These are phyloP conservation scores for Lordiphosa clarofinis DNA, from an alignment of 1,140 invertebrate species.

Conservation along the genomic window DNA sequence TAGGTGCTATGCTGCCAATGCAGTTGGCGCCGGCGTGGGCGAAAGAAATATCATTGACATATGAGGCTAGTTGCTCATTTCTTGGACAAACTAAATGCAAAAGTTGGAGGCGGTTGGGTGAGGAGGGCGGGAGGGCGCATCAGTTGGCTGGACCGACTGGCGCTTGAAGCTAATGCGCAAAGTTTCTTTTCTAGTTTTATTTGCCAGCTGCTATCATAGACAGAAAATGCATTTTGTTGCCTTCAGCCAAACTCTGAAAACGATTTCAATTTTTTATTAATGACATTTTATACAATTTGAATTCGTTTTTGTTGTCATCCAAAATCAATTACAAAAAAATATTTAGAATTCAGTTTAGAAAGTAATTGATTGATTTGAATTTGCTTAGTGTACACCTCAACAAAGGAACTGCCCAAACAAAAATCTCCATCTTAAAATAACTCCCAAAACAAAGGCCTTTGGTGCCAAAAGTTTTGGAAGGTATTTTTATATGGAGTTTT, in stretches of 20 bases:
- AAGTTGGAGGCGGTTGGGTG: conserved; percentile 29
- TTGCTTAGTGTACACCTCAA: too few relatives aligned
- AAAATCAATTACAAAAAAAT: too few relatives aligned
- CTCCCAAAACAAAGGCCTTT: too few relatives aligned
- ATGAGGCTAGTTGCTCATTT: conserved; percentile 67
- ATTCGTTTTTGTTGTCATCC: too few relatives aligned
- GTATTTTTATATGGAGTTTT: too few relatives aligned
- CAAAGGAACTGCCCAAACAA: too few relatives aligned
- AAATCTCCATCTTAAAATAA: too few relatives aligned
- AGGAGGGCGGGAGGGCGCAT: neutral
- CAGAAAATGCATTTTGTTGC: conserved; percentile 2
- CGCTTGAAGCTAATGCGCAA: conserved; percentile 67
- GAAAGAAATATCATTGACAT: conserved; percentile 60
- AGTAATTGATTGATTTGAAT: too few relatives aligned
- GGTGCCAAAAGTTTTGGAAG: too few relatives aligned
- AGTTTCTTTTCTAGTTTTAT: conserved; percentile 45
- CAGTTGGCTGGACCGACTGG: conserved; percentile 67
- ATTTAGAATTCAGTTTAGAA: too few relatives aligned
- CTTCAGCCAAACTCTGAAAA: neutral
- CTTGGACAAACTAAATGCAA: conserved; percentile 63
- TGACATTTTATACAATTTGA: too few relatives aligned
- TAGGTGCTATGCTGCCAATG: conserved; percentile 30
- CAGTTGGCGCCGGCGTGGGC: conserved; percentile 39
- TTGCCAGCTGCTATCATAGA: conserved; percentile 50
- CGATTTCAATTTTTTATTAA: too few relatives aligned